These are phyloP conservation scores for Elegia similella DNA, from an alignment of 2,888 invertebrate species.

Conservation along the genomic window DNA sequence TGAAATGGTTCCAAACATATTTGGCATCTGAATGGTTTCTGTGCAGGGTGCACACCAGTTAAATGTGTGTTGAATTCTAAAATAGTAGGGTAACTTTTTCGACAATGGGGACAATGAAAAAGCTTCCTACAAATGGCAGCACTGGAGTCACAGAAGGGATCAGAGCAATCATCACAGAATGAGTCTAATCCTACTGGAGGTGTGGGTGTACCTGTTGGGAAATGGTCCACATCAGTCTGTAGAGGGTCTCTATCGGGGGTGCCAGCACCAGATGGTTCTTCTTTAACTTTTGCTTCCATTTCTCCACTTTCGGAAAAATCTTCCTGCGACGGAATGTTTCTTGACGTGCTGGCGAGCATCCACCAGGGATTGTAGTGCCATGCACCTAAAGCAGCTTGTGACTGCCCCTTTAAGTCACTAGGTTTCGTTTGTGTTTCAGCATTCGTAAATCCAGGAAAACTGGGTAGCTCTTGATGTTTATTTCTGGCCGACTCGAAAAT, in stretches of 20 bases:
- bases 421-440: conserved; percentile 78
- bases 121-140: conserved; percentile 69
- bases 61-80: conserved; percentile 78
- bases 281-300: conserved; percentile 66
- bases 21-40: conserved; percentile 79
- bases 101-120: conserved; percentile 79
- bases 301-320: conserved; percentile 72
- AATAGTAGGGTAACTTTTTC: conserved; percentile 78
- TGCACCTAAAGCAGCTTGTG: conserved; percentile 65
- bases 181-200: conserved; percentile 72
- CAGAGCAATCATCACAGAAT: conserved; percentile 79
- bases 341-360: conserved; percentile 78
- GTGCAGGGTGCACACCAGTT: conserved; percentile 77
- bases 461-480: conserved; percentile 72
- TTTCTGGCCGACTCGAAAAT: conserved; percentile 71
- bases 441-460: conserved; percentile 76
- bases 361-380: conserved; percentile 81
- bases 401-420: conserved; percentile 67
- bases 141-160: conserved; percentile 78
- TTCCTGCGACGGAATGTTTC: conserved; percentile 69
- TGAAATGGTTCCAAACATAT: conserved; percentile 78
- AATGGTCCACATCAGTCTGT: conserved; percentile 62
- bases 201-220: conserved; percentile 56
- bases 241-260: conserved; percentile 70
- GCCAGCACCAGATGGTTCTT: conserved; percentile 66